phyloP scores from a whole-genome alignment of 2,113 vertebrate genomes.

The Psephotus haematonotus region DNA sequence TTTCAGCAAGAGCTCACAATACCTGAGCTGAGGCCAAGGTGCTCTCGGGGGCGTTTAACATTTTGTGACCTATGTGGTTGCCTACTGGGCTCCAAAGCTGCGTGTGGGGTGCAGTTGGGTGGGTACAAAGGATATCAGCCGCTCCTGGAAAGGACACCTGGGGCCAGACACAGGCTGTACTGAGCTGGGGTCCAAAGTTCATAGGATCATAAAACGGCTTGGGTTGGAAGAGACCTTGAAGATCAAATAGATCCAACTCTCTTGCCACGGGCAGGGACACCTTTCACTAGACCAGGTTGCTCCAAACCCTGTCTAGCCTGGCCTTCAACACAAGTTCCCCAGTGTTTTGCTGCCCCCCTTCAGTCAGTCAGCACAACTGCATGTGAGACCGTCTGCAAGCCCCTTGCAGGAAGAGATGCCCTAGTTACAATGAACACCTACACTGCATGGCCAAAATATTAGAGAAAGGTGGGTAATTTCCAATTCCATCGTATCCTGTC shows the following conservation, averaged over 20 bases:
- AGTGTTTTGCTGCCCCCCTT: not conserved
- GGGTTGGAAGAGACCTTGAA: not conserved
- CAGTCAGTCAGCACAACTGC: not conserved
- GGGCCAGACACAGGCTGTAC: too few relatives aligned
- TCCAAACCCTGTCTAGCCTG: not conserved
- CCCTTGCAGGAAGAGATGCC: fast-evolving
- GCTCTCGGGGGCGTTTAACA: fast-evolving
- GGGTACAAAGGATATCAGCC: not conserved
- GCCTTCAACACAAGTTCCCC: not conserved
- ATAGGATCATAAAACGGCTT: not conserved
- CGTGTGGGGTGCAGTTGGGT: not conserved
- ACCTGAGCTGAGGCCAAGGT: not conserved
- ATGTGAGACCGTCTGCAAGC: not conserved
- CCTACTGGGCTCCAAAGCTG: not conserved
- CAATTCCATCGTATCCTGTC: not conserved
- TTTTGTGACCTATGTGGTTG: not conserved
- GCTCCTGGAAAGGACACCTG: not conserved
- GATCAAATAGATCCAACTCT: not conserved
- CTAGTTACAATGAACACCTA: not conserved
- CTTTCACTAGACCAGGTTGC: not conserved
- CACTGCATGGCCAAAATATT: fast-evolving
- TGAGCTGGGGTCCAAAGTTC: not conserved
- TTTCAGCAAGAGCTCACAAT: not conserved
- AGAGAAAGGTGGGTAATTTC: not conserved
- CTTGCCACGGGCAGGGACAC: not conserved